phyloP scores from a whole-genome alignment of 2,888 invertebrate species.

The Clanis bilineata region DNA sequence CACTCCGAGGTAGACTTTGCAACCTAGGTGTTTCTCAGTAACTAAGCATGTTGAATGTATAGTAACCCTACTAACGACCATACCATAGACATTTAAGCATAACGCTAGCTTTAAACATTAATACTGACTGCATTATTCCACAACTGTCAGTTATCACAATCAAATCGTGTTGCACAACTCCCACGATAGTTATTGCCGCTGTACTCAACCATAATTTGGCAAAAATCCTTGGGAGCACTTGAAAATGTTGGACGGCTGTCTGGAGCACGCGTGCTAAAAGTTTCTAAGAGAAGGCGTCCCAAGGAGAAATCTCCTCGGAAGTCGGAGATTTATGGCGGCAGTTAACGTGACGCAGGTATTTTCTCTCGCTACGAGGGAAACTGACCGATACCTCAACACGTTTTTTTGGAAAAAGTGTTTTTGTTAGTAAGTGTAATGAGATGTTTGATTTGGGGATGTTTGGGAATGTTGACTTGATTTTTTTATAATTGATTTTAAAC shows the following conservation, averaged over 20 bases:
- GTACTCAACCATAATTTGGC: conserved; percentile 47
- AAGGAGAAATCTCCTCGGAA: conserved; percentile 71
- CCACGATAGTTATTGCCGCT: conserved; percentile 8
- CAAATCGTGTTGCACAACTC: not conserved
- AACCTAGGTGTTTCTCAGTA: too few relatives aligned
- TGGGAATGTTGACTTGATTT: too few relatives aligned
- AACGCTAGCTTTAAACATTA: too few relatives aligned
- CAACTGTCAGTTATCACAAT: not conserved
- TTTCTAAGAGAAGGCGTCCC: conserved; percentile 57
- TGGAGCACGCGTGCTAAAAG: conserved; percentile 63
- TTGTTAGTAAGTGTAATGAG: conserved; percentile 25
- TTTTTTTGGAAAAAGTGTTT: conserved; percentile 41
- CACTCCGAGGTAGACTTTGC: too few relatives aligned
- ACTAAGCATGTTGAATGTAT: too few relatives aligned
- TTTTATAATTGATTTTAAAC: too few relatives aligned
- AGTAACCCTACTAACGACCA: too few relatives aligned
- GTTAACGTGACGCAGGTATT: conserved; percentile 75
- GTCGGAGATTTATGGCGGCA: conserved; percentile 70
- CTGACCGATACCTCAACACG: conserved; percentile 57
- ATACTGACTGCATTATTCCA: too few relatives aligned
- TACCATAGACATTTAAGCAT: too few relatives aligned
- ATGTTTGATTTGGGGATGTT: not conserved
- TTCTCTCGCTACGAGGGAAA: conserved; percentile 47
- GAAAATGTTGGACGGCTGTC: conserved; percentile 58
- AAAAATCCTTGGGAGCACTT: conserved; percentile 54